Evolutionary conservation across 2,113 vertebrate genomes (phyloP).

Genomic region (Takifugu bimaculatus): DNA sequence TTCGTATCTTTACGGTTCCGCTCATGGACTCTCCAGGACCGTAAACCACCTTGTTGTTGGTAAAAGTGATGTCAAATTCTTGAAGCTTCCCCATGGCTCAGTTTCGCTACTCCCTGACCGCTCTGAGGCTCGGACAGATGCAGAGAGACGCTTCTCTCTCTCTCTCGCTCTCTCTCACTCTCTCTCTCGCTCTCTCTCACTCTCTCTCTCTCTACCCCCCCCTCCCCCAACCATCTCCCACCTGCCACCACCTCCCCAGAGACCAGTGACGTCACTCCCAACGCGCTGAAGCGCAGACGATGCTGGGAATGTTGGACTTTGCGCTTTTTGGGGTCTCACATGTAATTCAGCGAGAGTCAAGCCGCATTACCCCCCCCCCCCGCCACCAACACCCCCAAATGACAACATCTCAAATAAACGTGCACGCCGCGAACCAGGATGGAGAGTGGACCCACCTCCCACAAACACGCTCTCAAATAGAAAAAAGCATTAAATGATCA

Average conservation of each 20-base stretch:
- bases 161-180: too few relatives aligned
- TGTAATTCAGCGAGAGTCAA: not conserved
- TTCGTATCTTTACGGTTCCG: conserved; percentile 83
- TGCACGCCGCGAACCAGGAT: too few relatives aligned
- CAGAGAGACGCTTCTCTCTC: conserved; percentile 12
- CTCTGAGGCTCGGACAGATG: conserved; percentile 15
- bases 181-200: too few relatives aligned
- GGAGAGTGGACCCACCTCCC: too few relatives aligned
- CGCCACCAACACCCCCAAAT: too few relatives aligned
- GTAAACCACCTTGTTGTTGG: conserved; percentile 88
- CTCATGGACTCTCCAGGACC: conserved; percentile 86
- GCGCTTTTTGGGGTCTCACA: not conserved
- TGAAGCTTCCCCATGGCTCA: conserved; percentile 88
- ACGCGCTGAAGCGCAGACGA: not conserved
- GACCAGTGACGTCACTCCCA: conserved; percentile 45
- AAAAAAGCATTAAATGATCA: too few relatives aligned
- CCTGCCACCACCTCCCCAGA: conserved; percentile 48
- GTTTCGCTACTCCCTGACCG: conserved; percentile 24
- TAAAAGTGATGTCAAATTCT: conserved; percentile 86
- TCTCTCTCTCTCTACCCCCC: too few relatives aligned
- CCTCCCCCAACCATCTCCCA: conserved; percentile 3
- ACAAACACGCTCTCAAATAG: too few relatives aligned
- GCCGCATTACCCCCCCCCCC: too few relatives aligned
- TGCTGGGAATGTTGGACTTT: not conserved
- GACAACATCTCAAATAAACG: too few relatives aligned